Conservation (phyloP, 2,113 vertebrate genomes). For the Urocolius indicus region DNA sequence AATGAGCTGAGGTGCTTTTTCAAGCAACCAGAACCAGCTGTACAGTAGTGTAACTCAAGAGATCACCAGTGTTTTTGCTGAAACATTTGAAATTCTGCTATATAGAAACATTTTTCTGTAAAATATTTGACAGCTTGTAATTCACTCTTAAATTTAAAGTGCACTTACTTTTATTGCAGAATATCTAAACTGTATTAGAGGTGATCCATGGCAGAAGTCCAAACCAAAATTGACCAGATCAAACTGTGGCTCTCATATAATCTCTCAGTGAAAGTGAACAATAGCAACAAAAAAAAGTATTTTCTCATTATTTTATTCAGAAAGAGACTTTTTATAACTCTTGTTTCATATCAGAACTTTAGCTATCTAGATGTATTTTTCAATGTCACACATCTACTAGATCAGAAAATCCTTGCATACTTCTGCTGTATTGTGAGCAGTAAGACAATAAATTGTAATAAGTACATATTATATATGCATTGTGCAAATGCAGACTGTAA, state of each 20-base stretch:
- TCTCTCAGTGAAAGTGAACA: neutral
- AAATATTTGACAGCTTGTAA: neutral
- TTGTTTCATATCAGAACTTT: neutral
- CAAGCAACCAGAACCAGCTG: slow-evolving; percentile 39
- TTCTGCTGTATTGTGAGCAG: neutral
- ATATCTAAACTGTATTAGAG: neutral
- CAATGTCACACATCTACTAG: neutral
- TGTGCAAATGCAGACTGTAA: neutral
- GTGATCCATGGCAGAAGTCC: neutral
- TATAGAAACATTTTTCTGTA: neutral
- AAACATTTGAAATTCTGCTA: slow-evolving; percentile 13
- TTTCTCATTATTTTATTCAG: neutral
- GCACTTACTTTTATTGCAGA: slow-evolving; percentile 2
- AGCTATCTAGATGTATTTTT: neutral
- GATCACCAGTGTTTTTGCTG: neutral
- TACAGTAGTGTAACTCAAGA: neutral
- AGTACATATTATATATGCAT: neutral
- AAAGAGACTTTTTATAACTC: neutral
- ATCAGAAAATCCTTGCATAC: neutral
- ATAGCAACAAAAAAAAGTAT: neutral
- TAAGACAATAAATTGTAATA: neutral
- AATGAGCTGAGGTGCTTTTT: neutral
- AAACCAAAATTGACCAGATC: slow-evolving; percentile 3
- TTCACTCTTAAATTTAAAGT: slow-evolving; percentile 20
- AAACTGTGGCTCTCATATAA: neutral